Conservation (phyloP, 2,888 invertebrate genomes). For the Caenorhabditis virilis region DNA sequence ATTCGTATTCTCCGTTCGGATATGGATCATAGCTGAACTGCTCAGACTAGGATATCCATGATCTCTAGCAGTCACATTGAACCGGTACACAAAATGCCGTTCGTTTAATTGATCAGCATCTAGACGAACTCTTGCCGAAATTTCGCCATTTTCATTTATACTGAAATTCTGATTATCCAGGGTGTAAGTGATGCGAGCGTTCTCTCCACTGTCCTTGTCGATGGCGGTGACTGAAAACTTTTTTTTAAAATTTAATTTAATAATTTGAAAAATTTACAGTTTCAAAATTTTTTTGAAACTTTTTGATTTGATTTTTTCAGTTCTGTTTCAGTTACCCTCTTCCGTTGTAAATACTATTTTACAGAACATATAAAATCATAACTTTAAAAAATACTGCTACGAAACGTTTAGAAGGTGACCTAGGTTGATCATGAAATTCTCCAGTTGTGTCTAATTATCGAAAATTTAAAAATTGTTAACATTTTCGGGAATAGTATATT, state of each 20-base stretch:
- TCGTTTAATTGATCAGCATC: slow-evolving; percentile 86
- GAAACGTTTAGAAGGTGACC: too few species aligned
- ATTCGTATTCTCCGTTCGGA: slow-evolving; percentile 71
- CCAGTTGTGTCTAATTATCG: too few species aligned
- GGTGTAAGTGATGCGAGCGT: slow-evolving; percentile 90
- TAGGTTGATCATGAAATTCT: too few species aligned
- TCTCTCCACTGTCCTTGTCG: slow-evolving; percentile 84
- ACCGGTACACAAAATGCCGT: slow-evolving; percentile 69
- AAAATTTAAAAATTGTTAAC: too few species aligned
- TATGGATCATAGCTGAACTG: slow-evolving; percentile 69
- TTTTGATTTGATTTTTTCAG: too few species aligned
- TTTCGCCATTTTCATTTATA: slow-evolving; percentile 92
- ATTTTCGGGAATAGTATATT: too few species aligned
- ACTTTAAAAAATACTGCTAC: too few species aligned
- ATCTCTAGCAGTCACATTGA: slow-evolving; percentile 70
- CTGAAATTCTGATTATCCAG: slow-evolving; percentile 91
- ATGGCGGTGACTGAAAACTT: slow-evolving; percentile 52
- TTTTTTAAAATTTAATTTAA: slow-evolving; percentile 1
- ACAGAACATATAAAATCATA: too few species aligned
- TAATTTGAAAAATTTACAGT: too few species aligned
- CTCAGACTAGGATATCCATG: slow-evolving; percentile 66
- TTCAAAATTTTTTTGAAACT: too few species aligned
- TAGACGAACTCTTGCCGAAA: slow-evolving; percentile 81
- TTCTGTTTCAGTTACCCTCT: too few species aligned
- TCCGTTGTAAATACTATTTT: too few species aligned